These are phyloP conservation scores for Caenorhabditis imperialis DNA, from an alignment of 2,888 invertebrate species.

Conservation along the genomic window DNA sequence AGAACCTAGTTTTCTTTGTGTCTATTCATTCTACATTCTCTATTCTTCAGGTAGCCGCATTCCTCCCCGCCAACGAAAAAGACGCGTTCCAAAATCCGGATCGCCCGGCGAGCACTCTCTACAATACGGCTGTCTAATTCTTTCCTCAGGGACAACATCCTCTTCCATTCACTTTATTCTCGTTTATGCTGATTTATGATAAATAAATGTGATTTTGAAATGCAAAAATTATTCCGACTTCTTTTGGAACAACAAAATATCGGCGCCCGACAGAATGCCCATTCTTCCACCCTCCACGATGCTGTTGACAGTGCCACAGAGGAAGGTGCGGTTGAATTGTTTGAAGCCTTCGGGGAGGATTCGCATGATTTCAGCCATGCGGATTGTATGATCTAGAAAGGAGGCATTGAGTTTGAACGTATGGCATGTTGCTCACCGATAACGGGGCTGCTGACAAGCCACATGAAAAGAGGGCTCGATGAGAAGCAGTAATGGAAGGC, in stretches of 20 bases:
- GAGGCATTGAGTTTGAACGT: slow-evolving; percentile 35
- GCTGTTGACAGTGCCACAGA: slow-evolving; percentile 74
- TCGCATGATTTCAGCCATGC: slow-evolving; percentile 62
- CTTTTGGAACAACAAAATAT: slow-evolving; percentile 74
- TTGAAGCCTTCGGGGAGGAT: slow-evolving; percentile 76
- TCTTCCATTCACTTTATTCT: not conserved
- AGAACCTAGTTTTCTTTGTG: not conserved
- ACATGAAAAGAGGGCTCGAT: slow-evolving; percentile 75
- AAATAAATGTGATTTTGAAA: not conserved
- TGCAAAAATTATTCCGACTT: slow-evolving; percentile 1
- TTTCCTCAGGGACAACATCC: not conserved
- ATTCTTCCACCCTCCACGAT: slow-evolving; percentile 74
- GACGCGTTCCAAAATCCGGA: slow-evolving; percentile 42
- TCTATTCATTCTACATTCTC: not conserved
- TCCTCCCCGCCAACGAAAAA: slow-evolving; percentile 74
- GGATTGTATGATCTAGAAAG: slow-evolving; percentile 52
- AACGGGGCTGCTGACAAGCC: slow-evolving; percentile 69
- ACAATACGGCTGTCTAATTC: slow-evolving; percentile 68
- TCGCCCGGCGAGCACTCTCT: slow-evolving; percentile 57
- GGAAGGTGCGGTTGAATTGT: slow-evolving; percentile 73
- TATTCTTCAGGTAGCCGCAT: slow-evolving; percentile 68
- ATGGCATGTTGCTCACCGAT: slow-evolving; percentile 47
- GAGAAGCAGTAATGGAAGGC: slow-evolving; percentile 76
- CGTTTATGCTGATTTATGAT: no score
- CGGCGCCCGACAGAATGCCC: slow-evolving; percentile 74